Conservation (phyloP, 2,888 invertebrate genomes). For the Sthenelais limicola region DNA sequence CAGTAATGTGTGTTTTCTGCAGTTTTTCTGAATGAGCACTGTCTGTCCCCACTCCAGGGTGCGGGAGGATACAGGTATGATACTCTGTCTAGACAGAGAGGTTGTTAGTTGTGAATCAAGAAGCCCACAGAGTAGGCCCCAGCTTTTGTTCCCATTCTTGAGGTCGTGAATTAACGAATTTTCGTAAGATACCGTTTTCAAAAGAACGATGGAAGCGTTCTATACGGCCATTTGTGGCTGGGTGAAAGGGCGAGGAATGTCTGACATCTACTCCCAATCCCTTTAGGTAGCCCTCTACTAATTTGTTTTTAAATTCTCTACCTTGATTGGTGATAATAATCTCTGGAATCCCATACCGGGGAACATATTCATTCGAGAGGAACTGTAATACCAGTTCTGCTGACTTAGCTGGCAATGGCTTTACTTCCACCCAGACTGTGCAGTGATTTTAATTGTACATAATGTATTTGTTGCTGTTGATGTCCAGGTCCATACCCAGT, state of each 20-base stretch:
- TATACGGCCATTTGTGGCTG: neutral
- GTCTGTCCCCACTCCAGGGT: no score
- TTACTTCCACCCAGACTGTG: constrained; percentile 3
- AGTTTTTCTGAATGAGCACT: no score
- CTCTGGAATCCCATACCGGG: neutral
- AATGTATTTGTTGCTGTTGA: no score
- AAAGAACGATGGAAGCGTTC: constrained; percentile 12
- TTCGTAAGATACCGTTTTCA: neutral
- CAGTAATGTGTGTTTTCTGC: no score
- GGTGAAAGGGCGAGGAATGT: neutral
- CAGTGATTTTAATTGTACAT: constrained; percentile 1
- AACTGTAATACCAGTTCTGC: neutral
- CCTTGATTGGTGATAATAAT: constrained; percentile 1
- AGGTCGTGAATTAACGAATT: neutral
- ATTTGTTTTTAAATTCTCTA: neutral
- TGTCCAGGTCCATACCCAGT: constrained; percentile 2
- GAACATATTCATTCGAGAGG: neutral
- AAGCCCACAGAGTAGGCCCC: neutral
- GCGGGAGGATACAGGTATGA: no score
- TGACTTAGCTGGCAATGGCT: neutral
- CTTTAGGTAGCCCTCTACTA: neutral
- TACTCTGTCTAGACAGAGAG: no score
- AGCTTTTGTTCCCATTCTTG: neutral
- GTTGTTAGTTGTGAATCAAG: no score
- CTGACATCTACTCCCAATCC: neutral